Conservation (phyloP, 1,140 invertebrate genomes). For the Philaenus spumarius region DNA sequence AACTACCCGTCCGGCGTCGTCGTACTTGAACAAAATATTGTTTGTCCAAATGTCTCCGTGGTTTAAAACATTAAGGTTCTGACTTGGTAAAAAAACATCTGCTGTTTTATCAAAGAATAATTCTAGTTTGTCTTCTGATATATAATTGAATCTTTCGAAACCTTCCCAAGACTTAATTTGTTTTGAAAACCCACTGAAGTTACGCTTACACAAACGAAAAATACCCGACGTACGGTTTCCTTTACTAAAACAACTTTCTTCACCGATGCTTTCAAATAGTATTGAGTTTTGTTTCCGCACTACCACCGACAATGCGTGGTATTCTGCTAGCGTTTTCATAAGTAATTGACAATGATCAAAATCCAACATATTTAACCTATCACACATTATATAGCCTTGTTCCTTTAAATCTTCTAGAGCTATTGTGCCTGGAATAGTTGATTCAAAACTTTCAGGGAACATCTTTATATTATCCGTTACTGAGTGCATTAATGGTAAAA, state of each 20-base stretch:
- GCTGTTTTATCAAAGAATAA: not conserved
- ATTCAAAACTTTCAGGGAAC: too few species aligned
- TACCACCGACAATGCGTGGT: not conserved
- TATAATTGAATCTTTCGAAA: not conserved
- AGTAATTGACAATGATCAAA: not conserved
- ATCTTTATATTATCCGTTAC: too few species aligned
- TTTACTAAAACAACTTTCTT: not conserved
- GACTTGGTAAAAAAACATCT: not conserved
- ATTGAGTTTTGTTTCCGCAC: not conserved
- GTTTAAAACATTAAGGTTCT: constrained; percentile 33
- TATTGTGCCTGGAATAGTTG: too few species aligned
- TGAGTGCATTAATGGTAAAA: too few species aligned
- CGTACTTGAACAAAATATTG: constrained; percentile 33
- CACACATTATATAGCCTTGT: not conserved
- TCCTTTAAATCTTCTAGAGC: too few species aligned
- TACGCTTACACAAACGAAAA: not conserved
- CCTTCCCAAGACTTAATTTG: not conserved
- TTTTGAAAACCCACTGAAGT: not conserved
- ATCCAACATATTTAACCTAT: not conserved
- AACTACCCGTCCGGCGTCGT: not conserved
- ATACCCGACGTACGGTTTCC: not conserved
- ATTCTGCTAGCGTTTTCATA: not conserved
- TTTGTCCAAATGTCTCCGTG: constrained; percentile 37
- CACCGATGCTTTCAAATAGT: not conserved
- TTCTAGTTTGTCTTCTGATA: not conserved